A percentile compares a stretch with the other conserved stretches of the same genome.
Conservation (phyloP, 2,797 vertebrate genomes). For the Pangasius larnaudii region DNA sequence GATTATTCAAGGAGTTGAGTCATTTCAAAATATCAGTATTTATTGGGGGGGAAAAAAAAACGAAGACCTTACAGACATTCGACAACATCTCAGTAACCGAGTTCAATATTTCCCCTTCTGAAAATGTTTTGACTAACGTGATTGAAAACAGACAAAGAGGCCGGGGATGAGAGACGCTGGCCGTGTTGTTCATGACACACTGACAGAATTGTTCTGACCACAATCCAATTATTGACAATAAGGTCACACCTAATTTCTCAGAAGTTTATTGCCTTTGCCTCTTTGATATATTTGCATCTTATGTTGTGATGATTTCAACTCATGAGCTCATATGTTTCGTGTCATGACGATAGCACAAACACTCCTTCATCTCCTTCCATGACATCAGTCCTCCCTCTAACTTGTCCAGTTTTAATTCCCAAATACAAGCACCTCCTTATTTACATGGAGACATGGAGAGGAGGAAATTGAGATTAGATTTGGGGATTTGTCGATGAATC, state of each 20-base stretch:
- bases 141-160: conserved; percentile 65
- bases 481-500: conserved; percentile 42
- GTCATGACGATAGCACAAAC: conserved; percentile 51
- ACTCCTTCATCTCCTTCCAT: conserved; percentile 54
- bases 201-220: conserved; percentile 29
- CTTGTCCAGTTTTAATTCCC: conserved; percentile 35
- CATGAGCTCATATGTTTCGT: conserved; percentile 55
- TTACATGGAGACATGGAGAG: conserved; percentile 49
- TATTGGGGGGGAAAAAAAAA: conserved; percentile 55
- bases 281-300: conserved; percentile 46
- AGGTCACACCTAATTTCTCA: conserved; percentile 44
- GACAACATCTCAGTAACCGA: conserved; percentile 55
- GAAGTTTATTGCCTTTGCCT: conserved; percentile 33
- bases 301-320: conserved; percentile 45
- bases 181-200: conserved; percentile 20
- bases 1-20: conserved; percentile 69
- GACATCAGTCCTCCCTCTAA: conserved; percentile 55
- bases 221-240: conserved; percentile 36
- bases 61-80: conserved; percentile 50
- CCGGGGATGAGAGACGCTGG: conserved; percentile 34
- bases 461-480: conserved; percentile 45
- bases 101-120: conserved; percentile 60
- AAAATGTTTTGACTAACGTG: conserved; percentile 68
- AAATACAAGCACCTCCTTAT: conserved; percentile 47
- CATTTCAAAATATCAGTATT: conserved; percentile 65